Conservation (phyloP, 1,140 invertebrate species). For the Tetraneura akinire region DNA sequence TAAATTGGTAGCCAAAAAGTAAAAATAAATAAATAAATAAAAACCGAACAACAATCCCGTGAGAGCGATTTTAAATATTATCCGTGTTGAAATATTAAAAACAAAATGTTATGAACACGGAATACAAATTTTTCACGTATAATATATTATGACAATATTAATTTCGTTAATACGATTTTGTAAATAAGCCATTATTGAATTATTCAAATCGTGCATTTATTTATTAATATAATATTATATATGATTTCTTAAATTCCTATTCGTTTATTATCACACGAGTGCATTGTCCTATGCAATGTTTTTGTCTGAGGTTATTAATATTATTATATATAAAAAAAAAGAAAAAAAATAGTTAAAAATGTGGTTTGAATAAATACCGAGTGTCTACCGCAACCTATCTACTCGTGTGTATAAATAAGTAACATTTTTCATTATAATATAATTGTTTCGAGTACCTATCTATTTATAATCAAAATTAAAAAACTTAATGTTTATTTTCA, state of each 20-base stretch:
- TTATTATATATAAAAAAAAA: too few relatives aligned
- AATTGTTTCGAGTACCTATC: too few relatives aligned
- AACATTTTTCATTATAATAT: too few relatives aligned
- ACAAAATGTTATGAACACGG: background rate
- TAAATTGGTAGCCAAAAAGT: conserved; percentile 13
- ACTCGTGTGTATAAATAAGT: too few relatives aligned
- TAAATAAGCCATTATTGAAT: background rate
- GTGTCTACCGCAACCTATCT: too few relatives aligned
- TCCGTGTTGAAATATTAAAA: conserved; percentile 14
- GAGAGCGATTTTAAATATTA: conserved; percentile 25
- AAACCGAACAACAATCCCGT: background rate
- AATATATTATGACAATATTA: conserved; percentile 2
- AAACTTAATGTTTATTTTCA: too few relatives aligned
- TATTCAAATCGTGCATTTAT: background rate
- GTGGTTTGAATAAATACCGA: too few relatives aligned
- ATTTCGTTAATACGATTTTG: background rate
- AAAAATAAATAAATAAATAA: conserved; percentile 31
- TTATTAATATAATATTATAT: background rate
- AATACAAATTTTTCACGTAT: background rate
- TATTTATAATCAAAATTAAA: too few relatives aligned
- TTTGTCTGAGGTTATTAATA: too few relatives aligned
- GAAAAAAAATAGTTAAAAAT: too few relatives aligned
- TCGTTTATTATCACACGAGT: too few relatives aligned
- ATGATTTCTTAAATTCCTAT: background rate
- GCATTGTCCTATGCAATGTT: too few relatives aligned